Base-by-base conservation (phyloP, 64 coral and sea anemone genomes). In the Acropora yongei region DNA sequence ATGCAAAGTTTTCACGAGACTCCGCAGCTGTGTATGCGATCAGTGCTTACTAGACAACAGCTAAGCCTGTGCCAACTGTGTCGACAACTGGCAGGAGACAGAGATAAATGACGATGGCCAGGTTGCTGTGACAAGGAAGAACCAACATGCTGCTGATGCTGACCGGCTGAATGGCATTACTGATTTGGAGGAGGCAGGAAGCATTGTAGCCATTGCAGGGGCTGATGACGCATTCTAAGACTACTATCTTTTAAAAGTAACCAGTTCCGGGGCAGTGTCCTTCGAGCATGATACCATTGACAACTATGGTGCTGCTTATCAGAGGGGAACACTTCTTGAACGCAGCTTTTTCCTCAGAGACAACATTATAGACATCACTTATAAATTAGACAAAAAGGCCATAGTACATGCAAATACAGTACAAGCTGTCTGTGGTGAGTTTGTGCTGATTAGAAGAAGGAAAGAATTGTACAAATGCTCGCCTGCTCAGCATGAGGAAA, bases 301-400 rank as follows among this genome's bases (percentile, higher is more conserved):
- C 78, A 57, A 79, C 44, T 90, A 90, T 44, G 43, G 16, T 79
- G 48, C 57, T 44, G 44, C 71, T 58, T 90, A 48, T 67, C n/a
- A 41, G 49, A 65, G 80, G 74, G 74, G 16, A 18, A 43, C 53
- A 19, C 30, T 17, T 44, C 66, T 68, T 13, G 17, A 68, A 19
- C 9, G 66, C 14, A 8, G 49, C 58, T 90, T 90, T 44, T 90
- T 90, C 47, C 3, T 66, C 16, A 80, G 89, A 47, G 89, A 90
- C 44, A 82, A 90, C 61, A 12, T 90, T 13, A 82, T 73, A 44
- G 89, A 90, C 66, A 90, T 90, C 77, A 82, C 89, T 20, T 90
- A 90, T 47, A 90, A 55, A 55, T 55, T 55, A 55, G 50, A 55
- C 50, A 55, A 55, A 55, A 55, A 55, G 50, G 50, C 50, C 50